Evolutionary conservation across 2,797 vertebrate genomes (phyloP).

Genomic region (Eidolon dupreanum): DNA sequence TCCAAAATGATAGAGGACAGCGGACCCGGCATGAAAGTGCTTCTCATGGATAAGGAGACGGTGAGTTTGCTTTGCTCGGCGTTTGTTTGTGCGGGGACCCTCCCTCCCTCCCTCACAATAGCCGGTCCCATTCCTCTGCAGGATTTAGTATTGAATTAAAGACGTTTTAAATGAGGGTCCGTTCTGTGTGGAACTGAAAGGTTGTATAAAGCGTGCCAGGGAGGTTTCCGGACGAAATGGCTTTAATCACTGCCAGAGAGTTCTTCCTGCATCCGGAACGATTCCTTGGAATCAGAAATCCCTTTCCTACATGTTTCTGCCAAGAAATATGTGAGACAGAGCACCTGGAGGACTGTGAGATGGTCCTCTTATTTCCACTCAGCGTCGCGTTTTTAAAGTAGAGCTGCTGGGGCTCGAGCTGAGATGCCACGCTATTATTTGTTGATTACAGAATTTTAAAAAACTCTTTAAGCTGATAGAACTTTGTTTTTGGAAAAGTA

Average conservation of each 20-base stretch:
- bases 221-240: not conserved
- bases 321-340: not conserved
- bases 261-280: not conserved
- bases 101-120: not conserved
- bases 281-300: constrained; percentile 8
- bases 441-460: not conserved
- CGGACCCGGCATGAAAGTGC: constrained; percentile 97
- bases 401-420: not conserved
- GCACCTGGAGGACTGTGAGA: not conserved
- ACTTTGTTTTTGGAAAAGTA: not conserved
- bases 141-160: not conserved
- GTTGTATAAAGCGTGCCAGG: not conserved
- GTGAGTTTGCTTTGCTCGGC: constrained; percentile 84
- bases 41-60: constrained; percentile 98
- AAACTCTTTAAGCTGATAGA: not conserved
- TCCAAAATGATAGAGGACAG: constrained; percentile 98
- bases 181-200: not conserved
- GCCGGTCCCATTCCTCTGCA: not conserved
- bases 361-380: not conserved
- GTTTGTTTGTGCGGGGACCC: not conserved
- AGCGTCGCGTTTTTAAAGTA: constrained; percentile 23
- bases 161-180: not conserved
- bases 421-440: constrained; percentile 21
- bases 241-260: not conserved
- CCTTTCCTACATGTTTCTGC: constrained; percentile 10